Conservation (phyloP, 2,113 vertebrate species). For the Cervus canadensis region DNA sequence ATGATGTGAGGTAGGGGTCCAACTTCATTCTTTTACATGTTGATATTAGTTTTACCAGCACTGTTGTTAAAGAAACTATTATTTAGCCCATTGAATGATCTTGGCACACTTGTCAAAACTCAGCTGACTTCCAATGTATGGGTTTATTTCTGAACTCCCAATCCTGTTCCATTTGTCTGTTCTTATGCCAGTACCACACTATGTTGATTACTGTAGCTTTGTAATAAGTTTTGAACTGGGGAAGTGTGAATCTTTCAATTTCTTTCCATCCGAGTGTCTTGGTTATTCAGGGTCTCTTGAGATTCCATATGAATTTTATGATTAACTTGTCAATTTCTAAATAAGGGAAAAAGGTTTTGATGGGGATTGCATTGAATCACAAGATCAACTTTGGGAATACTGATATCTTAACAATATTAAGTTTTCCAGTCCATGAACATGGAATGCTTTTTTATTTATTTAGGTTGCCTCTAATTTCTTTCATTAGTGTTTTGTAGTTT, state of each 20-base stretch:
- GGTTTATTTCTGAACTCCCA: not conserved
- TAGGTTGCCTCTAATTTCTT: not conserved
- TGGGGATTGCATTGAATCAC: not conserved
- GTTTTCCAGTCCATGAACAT: not conserved
- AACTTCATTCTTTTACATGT: not conserved
- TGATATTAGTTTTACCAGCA: not conserved
- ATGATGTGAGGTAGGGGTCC: not conserved
- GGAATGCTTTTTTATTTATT: not conserved
- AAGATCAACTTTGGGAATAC: not conserved
- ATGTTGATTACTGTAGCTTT: not conserved
- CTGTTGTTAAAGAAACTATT: not conserved
- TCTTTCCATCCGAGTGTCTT: not conserved
- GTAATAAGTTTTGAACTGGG: not conserved
- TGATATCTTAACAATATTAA: not conserved
- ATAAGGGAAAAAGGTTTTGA: not conserved
- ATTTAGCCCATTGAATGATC: not conserved
- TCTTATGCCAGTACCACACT: not conserved
- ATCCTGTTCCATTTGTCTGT: not conserved
- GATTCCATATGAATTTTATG: not conserved
- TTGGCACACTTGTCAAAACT: not conserved
- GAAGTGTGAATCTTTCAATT: not conserved
- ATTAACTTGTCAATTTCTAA: not conserved
- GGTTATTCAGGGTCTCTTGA: not conserved
- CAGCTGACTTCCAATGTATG: not conserved
- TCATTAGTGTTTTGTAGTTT: not conserved